Base-by-base conservation (phyloP, 2,888 invertebrate genomes). In the Nymphalis c-album region DNA sequence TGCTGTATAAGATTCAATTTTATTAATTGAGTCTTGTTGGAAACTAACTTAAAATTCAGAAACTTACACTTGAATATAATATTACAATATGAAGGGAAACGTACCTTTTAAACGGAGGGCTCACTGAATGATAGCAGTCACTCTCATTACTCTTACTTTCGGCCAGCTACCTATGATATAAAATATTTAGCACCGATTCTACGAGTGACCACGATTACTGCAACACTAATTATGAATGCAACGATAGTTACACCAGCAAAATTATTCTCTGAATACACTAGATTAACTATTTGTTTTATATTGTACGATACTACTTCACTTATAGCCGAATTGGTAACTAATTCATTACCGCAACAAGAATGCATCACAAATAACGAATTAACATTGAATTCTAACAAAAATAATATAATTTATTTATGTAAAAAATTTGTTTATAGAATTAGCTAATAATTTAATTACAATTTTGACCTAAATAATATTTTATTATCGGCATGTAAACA, bases 261-360 rank as follows among this genome's bases (percentile, higher is more conserved):
- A 78, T 78, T 77, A 73, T 75, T 75, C 75, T 81, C 77, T 78
- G 79, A 78, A 80, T 81, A 76, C 74, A 80, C 73, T 79, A 90
- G 81, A 85, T 84, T 78, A 68, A 74, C 79, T 77, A 88, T 75
- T 79, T 84, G 76, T 60, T 81, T 79, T 73, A 87, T 78, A 86
- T 90, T 87, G 79, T 81, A 80, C 63, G 82, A 80, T 70, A 90
- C 75, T 75, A 91, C 83, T 83, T 91, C 88, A 77, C 82, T 81
- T 71, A 88, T 74, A 70, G 87, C 91, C 72, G 91, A 86, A 85
- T 85, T 87, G 75, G 85, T 83, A 75, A 91, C 73, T 70, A 87
- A 80, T 74, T 92, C 91, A 78, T 90, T 88, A 71, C 91, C 88
- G 74, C 91, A 92, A 85, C 91, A 92, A 83, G 87, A 87, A 89